Evolutionary conservation across 2,113 vertebrate genomes (phyloP).

Genomic region (Ascaphus truei): DNA sequence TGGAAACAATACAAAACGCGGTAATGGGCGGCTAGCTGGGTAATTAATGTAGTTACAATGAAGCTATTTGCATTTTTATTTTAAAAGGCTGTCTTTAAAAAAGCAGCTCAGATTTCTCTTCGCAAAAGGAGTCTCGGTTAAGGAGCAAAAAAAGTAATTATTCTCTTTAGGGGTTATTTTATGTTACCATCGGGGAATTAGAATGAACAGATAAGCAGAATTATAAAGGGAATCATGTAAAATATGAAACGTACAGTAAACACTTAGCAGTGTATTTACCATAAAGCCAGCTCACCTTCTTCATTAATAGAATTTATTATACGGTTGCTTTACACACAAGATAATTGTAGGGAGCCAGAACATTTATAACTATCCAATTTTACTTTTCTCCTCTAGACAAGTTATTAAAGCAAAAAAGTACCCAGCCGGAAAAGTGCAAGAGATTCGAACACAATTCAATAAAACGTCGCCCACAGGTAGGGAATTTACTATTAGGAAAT

Average conservation of each 20-base stretch:
- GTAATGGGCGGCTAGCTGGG: slow-evolving; percentile 93
- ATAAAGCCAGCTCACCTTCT: slow-evolving; percentile 65
- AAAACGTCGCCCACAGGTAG: too few species aligned
- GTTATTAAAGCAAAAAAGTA: slow-evolving; percentile 24
- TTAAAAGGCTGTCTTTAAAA: slow-evolving; percentile 85
- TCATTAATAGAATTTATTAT: slow-evolving; percentile 68
- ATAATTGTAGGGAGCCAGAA: slow-evolving; percentile 49
- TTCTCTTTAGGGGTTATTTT: slow-evolving; percentile 90
- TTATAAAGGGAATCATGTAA: slow-evolving; percentile 96
- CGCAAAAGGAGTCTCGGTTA: slow-evolving; percentile 81
- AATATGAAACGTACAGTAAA: slow-evolving; percentile 80
- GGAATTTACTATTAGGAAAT: too few species aligned
- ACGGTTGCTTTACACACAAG: slow-evolving; percentile 54
- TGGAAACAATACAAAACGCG: slow-evolving; percentile 91
- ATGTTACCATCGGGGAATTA: slow-evolving; percentile 76
- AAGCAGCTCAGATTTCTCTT: slow-evolving; percentile 78
- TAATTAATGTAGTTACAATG: slow-evolving; percentile 98
- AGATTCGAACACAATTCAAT: slow-evolving; percentile 3
- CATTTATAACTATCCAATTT: slow-evolving; percentile 35
- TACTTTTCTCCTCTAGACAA: slow-evolving; percentile 36
- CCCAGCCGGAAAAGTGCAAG: background rate
- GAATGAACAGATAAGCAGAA: slow-evolving; percentile 97
- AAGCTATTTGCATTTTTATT: slow-evolving; percentile 97
- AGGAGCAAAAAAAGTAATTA: slow-evolving; percentile 76
- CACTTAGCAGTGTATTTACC: slow-evolving; percentile 75